Conservation (phyloP, 2,888 invertebrate genomes). For the Pilophorus perplexus region DNA sequence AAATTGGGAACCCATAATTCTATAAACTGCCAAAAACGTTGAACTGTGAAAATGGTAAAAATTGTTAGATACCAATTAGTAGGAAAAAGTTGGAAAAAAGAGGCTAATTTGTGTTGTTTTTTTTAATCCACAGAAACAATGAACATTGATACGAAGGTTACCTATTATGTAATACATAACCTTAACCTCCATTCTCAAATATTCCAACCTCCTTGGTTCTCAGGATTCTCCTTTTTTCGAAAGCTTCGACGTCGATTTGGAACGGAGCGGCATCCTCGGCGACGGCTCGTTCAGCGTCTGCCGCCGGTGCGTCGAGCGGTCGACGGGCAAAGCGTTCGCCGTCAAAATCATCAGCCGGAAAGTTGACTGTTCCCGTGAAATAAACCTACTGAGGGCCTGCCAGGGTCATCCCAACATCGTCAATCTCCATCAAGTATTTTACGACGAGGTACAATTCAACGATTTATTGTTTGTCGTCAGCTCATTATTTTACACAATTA, state of each 20-base stretch:
- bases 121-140: too few species aligned
- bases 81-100: too few species aligned
- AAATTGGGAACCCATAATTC: too few species aligned
- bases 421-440: slow-evolving; percentile 74
- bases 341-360: slow-evolving; percentile 79
- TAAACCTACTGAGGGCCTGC: slow-evolving; percentile 74
- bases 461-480: too few species aligned
- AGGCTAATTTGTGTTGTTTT: too few species aligned
- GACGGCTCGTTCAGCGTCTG: slow-evolving; percentile 89
- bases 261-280: slow-evolving; percentile 67
- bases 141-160: too few species aligned
- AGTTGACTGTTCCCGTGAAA: slow-evolving; percentile 69
- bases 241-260: slow-evolving; percentile 72
- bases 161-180: too few species aligned
- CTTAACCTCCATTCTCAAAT: background rate
- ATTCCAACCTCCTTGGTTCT: too few species aligned
- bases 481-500: background rate
- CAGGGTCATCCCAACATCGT: slow-evolving; percentile 89
- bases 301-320: slow-evolving; percentile 71
- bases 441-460: slow-evolving; percentile 63
- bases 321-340: slow-evolving; percentile 73
- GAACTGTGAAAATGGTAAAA: too few species aligned
- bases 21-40: too few species aligned
- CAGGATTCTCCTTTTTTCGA: slow-evolving; percentile 84
- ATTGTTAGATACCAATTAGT: too few species aligned